phyloP scores from a whole-genome alignment of 2,888 invertebrate species.

The Drosophila paranaensis region DNA sequence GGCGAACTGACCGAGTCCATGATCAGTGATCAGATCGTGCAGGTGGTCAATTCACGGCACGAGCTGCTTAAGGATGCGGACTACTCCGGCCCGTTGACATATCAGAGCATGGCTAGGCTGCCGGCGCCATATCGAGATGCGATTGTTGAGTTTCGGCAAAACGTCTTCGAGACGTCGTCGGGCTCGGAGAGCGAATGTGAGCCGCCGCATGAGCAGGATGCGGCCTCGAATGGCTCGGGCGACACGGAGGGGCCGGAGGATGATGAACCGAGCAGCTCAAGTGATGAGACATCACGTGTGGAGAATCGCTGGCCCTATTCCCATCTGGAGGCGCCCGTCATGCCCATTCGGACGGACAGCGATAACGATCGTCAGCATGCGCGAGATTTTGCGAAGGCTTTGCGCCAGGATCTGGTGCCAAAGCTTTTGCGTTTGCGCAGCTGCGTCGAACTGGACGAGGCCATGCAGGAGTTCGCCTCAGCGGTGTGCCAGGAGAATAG shows the following conservation, averaged over 20 bases:
- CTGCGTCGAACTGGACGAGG: slow-evolving; percentile 95
- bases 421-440: slow-evolving; percentile 90
- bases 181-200: slow-evolving; percentile 89
- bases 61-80: slow-evolving; percentile 90
- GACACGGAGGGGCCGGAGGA: slow-evolving; percentile 90
- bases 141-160: slow-evolving; percentile 88
- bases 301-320: slow-evolving; percentile 85
- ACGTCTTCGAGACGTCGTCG: slow-evolving; percentile 87
- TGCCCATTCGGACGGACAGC: slow-evolving; percentile 87
- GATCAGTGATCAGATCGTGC: slow-evolving; percentile 85
- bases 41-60: slow-evolving; percentile 89
- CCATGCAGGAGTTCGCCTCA: slow-evolving; percentile 96
- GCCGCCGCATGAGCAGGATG: slow-evolving; percentile 88
- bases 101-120: slow-evolving; percentile 92
- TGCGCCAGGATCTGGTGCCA: slow-evolving; percentile 91
- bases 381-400: slow-evolving; percentile 91
- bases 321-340: slow-evolving; percentile 84
- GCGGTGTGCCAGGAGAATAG: slow-evolving; percentile 92
- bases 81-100: slow-evolving; percentile 93
- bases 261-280: slow-evolving; percentile 86
- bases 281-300: slow-evolving; percentile 84
- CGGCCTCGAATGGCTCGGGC: slow-evolving; percentile 91
- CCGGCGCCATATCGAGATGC: slow-evolving; percentile 93
- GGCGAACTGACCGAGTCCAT: slow-evolving; percentile 88
- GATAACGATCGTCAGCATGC: slow-evolving; percentile 95